Evolutionary conservation across 1,140 invertebrate species (phyloP).

Genomic region (Hyposmocoma kahamanoa): DNA sequence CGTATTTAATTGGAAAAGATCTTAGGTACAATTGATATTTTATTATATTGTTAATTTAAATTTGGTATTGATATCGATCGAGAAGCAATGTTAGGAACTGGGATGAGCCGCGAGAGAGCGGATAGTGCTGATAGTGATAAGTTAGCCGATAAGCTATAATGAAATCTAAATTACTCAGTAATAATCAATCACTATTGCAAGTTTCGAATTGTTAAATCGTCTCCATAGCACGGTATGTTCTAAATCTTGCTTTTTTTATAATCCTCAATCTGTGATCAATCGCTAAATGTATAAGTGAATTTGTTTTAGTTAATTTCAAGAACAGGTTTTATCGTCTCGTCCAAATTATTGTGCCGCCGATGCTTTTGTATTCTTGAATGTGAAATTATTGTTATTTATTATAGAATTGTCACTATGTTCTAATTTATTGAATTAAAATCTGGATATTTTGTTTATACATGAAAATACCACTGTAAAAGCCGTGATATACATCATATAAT

Average conservation of each 20-base stretch:
- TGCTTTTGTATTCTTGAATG: conserved; percentile 51
- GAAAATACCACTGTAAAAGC: conserved; percentile 69
- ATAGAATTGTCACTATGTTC: conserved; percentile 61
- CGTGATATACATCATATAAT: conserved; percentile 71
- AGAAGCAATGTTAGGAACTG: conserved; percentile 64
- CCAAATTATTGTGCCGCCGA: conserved; percentile 58
- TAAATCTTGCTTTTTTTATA: conserved; percentile 70
- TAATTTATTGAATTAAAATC: conserved; percentile 66
- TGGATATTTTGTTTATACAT: conserved; percentile 70
- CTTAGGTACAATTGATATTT: conserved; percentile 73
- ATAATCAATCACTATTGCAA: conserved; percentile 69
- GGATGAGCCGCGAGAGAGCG: conserved; percentile 39
- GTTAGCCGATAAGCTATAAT: conserved; percentile 67
- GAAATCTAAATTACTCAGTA: conserved; percentile 69
- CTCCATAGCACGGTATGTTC: conserved; percentile 70
- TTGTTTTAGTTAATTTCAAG: conserved; percentile 56
- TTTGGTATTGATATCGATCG: conserved; percentile 68
- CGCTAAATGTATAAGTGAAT: conserved; percentile 65
- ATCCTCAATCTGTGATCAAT: conserved; percentile 73
- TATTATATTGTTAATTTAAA: conserved; percentile 72
- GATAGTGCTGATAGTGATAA: conserved; percentile 64
- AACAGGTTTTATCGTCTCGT: conserved; percentile 41
- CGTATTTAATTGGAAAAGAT: conserved; percentile 67
- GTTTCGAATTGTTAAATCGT: conserved; percentile 66
- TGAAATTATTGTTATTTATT: conserved; percentile 67